A percentile compares a stretch with the other conserved stretches of the same genome.
Evolutionary conservation across 23 tunicate species (phyloP).

Genomic region (Ascidia mentula): DNA sequence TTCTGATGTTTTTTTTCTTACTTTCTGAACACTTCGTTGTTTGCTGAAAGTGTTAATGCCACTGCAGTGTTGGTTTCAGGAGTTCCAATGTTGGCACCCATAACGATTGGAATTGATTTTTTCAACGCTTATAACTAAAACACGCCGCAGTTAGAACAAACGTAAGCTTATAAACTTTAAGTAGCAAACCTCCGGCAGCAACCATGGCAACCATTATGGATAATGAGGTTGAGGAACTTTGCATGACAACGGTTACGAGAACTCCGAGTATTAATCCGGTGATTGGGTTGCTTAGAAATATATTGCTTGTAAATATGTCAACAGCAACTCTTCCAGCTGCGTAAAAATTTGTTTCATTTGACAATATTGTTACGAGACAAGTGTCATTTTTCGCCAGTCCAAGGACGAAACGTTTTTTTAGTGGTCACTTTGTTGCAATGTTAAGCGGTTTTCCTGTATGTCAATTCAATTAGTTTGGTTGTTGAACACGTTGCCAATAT

Average conservation of each 20-base stretch:
- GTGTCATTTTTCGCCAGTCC: too few relatives aligned
- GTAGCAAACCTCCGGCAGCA: slow-evolving; percentile 51
- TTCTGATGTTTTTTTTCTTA: not conserved
- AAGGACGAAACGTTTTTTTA: too few relatives aligned
- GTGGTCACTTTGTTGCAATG: too few relatives aligned
- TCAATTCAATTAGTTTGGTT: not conserved
- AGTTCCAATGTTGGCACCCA: slow-evolving; percentile 92
- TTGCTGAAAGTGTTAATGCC: slow-evolving; percentile 64
- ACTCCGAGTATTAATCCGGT: slow-evolving; percentile 76
- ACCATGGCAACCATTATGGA: slow-evolving; percentile 75
- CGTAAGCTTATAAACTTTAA: not conserved
- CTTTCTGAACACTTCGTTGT: slow-evolving; percentile 54
- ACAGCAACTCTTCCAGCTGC: slow-evolving; percentile 56
- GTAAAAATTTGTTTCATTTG: too few relatives aligned
- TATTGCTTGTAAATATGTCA: slow-evolving; percentile 32
- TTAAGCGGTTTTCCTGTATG: not conserved
- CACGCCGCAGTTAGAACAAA: too few relatives aligned
- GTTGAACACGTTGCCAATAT: not conserved
- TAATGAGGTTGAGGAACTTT: slow-evolving; percentile 88
- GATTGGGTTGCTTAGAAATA: slow-evolving; percentile 57
- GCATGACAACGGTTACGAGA: slow-evolving; percentile 74
- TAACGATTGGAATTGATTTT: slow-evolving; percentile 74
- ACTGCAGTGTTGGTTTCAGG: slow-evolving; percentile 81
- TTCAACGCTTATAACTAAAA: slow-evolving; percentile 41
- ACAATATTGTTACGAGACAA: too few relatives aligned